Evolutionary conservation across 2,888 invertebrate species (phyloP), one percentile per base, ranked within the genome.

Genomic region (Drosophila putrida): DNA sequence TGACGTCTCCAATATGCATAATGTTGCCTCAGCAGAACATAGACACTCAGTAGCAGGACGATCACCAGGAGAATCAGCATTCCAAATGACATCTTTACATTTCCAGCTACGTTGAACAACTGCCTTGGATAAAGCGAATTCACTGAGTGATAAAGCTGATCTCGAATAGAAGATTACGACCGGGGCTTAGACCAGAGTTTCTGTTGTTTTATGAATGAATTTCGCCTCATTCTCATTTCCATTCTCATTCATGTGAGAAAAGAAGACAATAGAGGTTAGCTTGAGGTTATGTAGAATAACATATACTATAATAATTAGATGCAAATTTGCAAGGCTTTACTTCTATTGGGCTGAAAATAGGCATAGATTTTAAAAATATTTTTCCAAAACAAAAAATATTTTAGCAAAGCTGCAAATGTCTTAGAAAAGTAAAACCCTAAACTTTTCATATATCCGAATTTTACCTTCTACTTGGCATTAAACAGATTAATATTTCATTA

Each of bases 1-100:
- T 78, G 89, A 6, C 87, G 88, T 9, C 67, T 87, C 93, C 88
- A 92, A 59, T 90, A 91, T 38, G 61, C 72, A 62, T 84, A 91
- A 44, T 82, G 84, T 27, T 75, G 68, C 36, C 80, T 59, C 15
- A 90, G 67, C 35, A 73, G 61, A n/a, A 38, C 61, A 51, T 78
- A 82, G 10, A 31, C 15, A 10, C 9, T 4, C 4, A 25, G 4
- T 10, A 62, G 33, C 10, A 82, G 46, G 31, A 71, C 8, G 0
- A 78, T 15, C 11, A 61, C 3, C 11, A 78, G 55, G n/a, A 82
- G 41, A 9, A 79, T 44, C 35, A 60, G 11, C 41, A 59, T 41
- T 49, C 36, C 71, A 28, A 70, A 51, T 13, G 65, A 61, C 79
- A 82, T 88, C 69, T 51, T 63, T 1, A 25, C 35, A 36, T 25